phyloP scores from a whole-genome alignment of 1,140 invertebrate species.

The Cotesia glomerata region DNA sequence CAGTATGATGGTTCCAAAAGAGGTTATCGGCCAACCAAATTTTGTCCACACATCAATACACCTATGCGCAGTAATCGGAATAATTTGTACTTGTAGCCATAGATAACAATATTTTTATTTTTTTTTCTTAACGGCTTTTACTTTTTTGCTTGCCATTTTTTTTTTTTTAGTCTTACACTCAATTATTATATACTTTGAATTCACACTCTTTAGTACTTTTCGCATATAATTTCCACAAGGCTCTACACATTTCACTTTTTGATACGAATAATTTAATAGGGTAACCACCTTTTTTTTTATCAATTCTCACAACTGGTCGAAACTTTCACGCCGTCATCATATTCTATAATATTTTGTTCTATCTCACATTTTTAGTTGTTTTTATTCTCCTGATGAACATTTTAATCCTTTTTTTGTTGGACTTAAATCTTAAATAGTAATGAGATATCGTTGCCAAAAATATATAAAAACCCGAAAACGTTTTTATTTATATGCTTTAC shows the following conservation, averaged over 20 bases:
- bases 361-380: constrained; percentile 30
- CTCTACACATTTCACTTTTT: constrained; percentile 61
- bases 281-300: constrained; percentile 45
- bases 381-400: constrained; percentile 41
- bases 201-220: constrained; percentile 34
- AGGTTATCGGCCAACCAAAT: constrained; percentile 65
- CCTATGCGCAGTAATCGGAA: constrained; percentile 65
- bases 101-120: constrained; percentile 60
- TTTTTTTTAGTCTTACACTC: constrained; percentile 32
- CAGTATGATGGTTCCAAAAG: constrained; percentile 65
- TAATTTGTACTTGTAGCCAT: constrained; percentile 67
- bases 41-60: constrained; percentile 66
- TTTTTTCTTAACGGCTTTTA: constrained; percentile 61
- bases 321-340: constrained; percentile 58
- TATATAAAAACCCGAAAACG: constrained; percentile 63
- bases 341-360: constrained; percentile 40
- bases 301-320: constrained; percentile 53
- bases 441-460: constrained; percentile 65
- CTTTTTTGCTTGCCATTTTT: constrained; percentile 50
- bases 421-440: constrained; percentile 62
- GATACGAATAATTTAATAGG: constrained; percentile 65
- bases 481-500: constrained; percentile 35
- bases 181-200: constrained; percentile 34
- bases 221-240: constrained; percentile 57
- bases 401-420: constrained; percentile 49